phyloP scores from a whole-genome alignment of 2,888 invertebrate genomes.

The Cerastoderma edule region DNA sequence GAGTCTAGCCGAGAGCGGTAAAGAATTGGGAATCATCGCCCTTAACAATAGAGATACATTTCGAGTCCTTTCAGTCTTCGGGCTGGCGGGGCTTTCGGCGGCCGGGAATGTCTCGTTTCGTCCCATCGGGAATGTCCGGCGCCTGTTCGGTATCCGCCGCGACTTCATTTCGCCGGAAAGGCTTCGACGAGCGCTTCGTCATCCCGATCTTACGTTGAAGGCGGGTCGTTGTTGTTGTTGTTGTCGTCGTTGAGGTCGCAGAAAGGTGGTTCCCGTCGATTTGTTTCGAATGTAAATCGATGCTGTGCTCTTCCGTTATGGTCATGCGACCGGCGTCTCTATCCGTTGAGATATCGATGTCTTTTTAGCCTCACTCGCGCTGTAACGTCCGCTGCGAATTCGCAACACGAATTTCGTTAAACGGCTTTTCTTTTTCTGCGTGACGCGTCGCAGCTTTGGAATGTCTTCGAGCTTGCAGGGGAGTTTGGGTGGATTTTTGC shows the following conservation, averaged over 20 bases:
- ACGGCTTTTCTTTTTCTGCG: conserved; percentile 64
- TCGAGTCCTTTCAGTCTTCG: conserved; percentile 56
- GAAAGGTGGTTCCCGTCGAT: too few relatives aligned
- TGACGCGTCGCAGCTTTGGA: conserved; percentile 65
- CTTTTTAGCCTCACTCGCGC: conserved; percentile 40
- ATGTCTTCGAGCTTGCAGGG: conserved; percentile 67
- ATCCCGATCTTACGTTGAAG: conserved; percentile 9
- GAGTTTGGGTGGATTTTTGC: conserved; percentile 61
- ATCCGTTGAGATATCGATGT: conserved; percentile 50
- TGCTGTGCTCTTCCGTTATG: conserved; percentile 31
- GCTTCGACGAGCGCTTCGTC: conserved; percentile 11
- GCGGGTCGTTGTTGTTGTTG: neutral
- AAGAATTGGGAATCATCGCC: conserved; percentile 55
- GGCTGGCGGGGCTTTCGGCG: conserved; percentile 47
- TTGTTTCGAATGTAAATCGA: conserved; percentile 30
- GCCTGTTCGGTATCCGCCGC: neutral
- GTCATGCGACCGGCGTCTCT: conserved; percentile 24
- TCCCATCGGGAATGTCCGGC: conserved; percentile 15
- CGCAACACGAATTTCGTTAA: conserved; percentile 60
- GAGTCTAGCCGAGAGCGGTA: conserved; percentile 52
- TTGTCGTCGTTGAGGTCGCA: too few relatives aligned
- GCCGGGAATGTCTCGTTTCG: conserved; percentile 52
- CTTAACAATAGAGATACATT: conserved; percentile 63
- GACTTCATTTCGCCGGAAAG: neutral
- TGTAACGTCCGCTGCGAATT: conserved; percentile 53